Evolutionary conservation across 2,888 invertebrate species (phyloP).

Genomic region (Ormyrus nitidulus): DNA sequence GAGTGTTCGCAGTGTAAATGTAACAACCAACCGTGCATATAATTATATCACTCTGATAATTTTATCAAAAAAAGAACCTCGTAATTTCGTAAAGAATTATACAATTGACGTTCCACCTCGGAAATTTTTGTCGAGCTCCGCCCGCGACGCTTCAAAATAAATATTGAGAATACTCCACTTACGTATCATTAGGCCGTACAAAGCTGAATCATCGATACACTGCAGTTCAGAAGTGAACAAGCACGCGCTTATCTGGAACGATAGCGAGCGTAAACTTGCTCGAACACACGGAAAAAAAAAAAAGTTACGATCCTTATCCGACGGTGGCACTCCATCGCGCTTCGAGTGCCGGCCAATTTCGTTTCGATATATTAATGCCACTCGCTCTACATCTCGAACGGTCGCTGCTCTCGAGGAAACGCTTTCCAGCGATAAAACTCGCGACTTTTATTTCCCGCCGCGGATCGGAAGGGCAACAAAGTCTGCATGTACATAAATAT

Average conservation of each 20-base stretch:
- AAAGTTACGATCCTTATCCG: slow-evolving; percentile 14
- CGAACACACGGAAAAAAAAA: slow-evolving; percentile 22
- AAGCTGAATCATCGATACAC: slow-evolving; percentile 18
- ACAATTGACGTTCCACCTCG: too few species aligned
- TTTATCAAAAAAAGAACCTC: too few species aligned
- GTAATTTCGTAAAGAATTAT: too few species aligned
- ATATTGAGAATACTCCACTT: background rate
- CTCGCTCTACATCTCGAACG: too few species aligned
- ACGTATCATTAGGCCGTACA: slow-evolving; percentile 9
- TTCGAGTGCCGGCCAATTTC: background rate
- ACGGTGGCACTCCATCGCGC: slow-evolving; percentile 2
- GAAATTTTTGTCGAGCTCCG: background rate
- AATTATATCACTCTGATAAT: too few species aligned
- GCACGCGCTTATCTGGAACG: slow-evolving; percentile 25
- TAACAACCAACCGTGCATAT: too few species aligned
- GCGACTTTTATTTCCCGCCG: too few species aligned
- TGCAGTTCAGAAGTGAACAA: slow-evolving; percentile 15
- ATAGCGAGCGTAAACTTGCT: slow-evolving; percentile 22
- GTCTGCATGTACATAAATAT: too few species aligned
- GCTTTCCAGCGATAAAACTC: too few species aligned
- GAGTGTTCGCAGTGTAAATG: too few species aligned
- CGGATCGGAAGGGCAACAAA: background rate
- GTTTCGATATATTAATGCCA: too few species aligned
- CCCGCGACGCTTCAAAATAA: background rate
- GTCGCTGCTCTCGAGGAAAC: too few species aligned